These are phyloP conservation scores for Chelonoidis abingdonii DNA, from an alignment of 2,113 vertebrate genomes.

Conservation along the genomic window DNA sequence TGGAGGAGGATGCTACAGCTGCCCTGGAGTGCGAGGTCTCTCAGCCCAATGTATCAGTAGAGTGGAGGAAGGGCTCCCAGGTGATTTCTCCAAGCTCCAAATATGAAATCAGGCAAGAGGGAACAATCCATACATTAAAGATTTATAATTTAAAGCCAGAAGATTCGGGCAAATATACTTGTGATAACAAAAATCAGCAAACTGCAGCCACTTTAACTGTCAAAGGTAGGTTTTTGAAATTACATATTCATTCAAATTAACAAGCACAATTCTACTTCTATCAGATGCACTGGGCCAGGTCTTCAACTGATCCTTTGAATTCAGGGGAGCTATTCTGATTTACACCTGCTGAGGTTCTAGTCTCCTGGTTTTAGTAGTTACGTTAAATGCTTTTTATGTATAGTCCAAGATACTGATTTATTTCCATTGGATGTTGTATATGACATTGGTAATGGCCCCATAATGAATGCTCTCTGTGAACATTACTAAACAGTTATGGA, in stretches of 20 bases:
- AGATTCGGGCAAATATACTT: conserved; percentile 83
- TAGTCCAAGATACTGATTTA: not conserved
- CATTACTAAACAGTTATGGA: not conserved
- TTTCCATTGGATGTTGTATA: not conserved
- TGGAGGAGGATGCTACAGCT: conserved; percentile 71
- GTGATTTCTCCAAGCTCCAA: conserved; percentile 79
- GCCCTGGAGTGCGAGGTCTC: conserved; percentile 81
- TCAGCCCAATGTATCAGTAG: conserved; percentile 59
- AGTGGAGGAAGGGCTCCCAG: conserved; percentile 80
- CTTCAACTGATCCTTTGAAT: not conserved
- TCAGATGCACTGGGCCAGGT: not conserved
- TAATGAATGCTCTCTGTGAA: not conserved
- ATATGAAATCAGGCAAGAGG: conserved; percentile 79
- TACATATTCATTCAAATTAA: not conserved
- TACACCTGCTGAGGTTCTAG: not conserved
- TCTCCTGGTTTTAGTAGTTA: not conserved
- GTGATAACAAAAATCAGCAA: conserved; percentile 81
- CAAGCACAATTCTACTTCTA: not conserved
- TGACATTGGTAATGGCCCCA: not conserved
- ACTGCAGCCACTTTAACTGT: conserved; percentile 80
- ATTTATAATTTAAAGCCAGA: conserved; percentile 76
- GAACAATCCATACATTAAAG: conserved; percentile 71
- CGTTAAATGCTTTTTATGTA: not conserved
- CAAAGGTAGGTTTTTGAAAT: conserved; percentile 71
- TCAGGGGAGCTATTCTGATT: not conserved